A percentile compares a stretch with the other conserved stretches of the same genome.
Evolutionary conservation across 2,113 vertebrate species (phyloP).

Genomic region (Hippocampus barbouri): DNA sequence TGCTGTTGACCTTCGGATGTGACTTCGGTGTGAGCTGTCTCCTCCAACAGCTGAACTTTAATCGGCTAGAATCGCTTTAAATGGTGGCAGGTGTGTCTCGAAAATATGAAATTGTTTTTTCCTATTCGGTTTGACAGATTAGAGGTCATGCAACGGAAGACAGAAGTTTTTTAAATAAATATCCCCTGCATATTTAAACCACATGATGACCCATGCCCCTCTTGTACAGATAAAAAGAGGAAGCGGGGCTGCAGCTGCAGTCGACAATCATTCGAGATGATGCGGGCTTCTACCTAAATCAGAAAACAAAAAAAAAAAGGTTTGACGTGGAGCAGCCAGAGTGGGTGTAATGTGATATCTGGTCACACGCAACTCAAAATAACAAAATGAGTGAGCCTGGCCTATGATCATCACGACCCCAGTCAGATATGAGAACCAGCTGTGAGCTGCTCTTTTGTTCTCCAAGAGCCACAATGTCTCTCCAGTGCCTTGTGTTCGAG

Average conservation of each 20-base stretch:
- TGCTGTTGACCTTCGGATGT: conserved; percentile 10
- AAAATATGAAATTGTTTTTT: no score
- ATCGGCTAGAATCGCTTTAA: not conserved
- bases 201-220: conserved; percentile 6
- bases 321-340: conserved; percentile 36
- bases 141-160: no score
- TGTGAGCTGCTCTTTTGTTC: conserved; percentile 47
- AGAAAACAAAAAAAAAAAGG: conserved; percentile 8
- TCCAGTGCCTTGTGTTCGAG: conserved; percentile 17
- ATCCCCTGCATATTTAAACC: not conserved
- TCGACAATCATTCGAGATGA: conserved; percentile 17
- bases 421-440: conserved; percentile 65
- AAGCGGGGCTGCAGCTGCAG: conserved; percentile 9
- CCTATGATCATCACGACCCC: conserved; percentile 33
- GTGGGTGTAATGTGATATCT: conserved; percentile 38
- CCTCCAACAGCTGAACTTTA: not conserved
- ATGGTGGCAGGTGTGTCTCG: not conserved
- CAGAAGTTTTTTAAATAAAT: no score
- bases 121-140: no score
- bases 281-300: conserved; percentile 14
- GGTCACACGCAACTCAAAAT: conserved; percentile 29
- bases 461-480: conserved; percentile 15
- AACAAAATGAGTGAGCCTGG: conserved; percentile 10
- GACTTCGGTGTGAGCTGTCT: conserved; percentile 3
- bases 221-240: conserved; percentile 7